phyloP scores from a whole-genome alignment of 2,888 invertebrate species.

The Syrphus vitripennis region DNA sequence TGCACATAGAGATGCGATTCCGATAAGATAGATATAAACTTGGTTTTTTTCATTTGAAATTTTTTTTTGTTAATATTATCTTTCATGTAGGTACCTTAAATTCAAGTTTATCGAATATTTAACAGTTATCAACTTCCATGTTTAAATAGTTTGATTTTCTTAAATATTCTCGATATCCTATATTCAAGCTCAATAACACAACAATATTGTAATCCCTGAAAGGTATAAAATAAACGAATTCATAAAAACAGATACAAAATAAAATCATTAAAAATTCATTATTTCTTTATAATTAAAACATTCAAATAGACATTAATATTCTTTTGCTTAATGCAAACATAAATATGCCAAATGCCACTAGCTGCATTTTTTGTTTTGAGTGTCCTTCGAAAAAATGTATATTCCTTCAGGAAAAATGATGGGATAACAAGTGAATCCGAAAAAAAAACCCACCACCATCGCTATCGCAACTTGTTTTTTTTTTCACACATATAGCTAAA shows the following conservation, averaged over 20 bases:
- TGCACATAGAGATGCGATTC: too few relatives aligned
- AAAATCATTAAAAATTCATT: constrained; percentile 30
- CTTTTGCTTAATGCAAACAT: constrained; percentile 8
- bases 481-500: constrained; percentile 18
- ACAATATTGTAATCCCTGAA: too few relatives aligned
- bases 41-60: too few relatives aligned
- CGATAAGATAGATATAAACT: too few relatives aligned
- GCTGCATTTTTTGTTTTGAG: neutral
- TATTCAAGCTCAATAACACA: too few relatives aligned
- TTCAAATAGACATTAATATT: constrained; percentile 36
- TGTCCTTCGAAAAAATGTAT: neutral
- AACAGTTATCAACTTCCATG: too few relatives aligned
- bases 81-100: too few relatives aligned
- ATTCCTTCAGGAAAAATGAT: neutral
- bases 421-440: constrained; percentile 53
- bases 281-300: constrained; percentile 60
- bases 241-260: constrained; percentile 9
- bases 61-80: too few relatives aligned
- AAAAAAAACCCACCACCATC: constrained; percentile 13
- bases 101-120: too few relatives aligned
- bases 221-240: too few relatives aligned
- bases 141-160: too few relatives aligned
- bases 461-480: constrained; percentile 23
- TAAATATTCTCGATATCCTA: too few relatives aligned
- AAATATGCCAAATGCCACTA: neutral